Evolutionary conservation across 2,797 vertebrate species (phyloP).

Genomic region (Sebastolobus alascanus): DNA sequence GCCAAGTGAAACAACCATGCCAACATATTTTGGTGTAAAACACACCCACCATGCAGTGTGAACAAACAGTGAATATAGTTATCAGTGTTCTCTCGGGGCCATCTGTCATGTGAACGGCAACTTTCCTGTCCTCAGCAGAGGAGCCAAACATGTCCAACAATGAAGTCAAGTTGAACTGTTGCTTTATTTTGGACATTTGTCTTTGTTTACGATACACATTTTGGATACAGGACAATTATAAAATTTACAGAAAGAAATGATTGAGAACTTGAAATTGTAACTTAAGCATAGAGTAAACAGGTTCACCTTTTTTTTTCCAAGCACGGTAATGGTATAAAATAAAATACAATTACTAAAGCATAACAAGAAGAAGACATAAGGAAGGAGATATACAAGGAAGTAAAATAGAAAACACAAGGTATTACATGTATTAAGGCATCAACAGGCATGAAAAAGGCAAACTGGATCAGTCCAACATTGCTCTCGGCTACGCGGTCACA

Average conservation of each 20-base stretch:
- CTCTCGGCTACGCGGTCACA: constrained; percentile 26
- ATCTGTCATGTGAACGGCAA: constrained; percentile 68
- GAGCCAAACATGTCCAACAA: constrained; percentile 26
- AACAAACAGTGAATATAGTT: constrained; percentile 76
- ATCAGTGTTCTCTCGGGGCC: constrained; percentile 56
- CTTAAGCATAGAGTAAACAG: constrained; percentile 60
- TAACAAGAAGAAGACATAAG: constrained; percentile 16
- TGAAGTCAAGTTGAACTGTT: constrained; percentile 35
- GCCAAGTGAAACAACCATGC: constrained; percentile 50
- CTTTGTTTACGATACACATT: constrained; percentile 34
- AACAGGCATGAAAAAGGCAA: constrained; percentile 52
- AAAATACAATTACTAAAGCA: constrained; percentile 33
- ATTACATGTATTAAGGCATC: constrained; percentile 67
- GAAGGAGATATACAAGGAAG: constrained; percentile 11
- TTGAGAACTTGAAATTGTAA: constrained; percentile 26
- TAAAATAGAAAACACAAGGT: constrained; percentile 16
- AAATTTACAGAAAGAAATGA: constrained; percentile 40
- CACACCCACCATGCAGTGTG: constrained; percentile 63
- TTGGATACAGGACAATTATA: constrained; percentile 47
- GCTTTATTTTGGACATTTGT: constrained; percentile 61
- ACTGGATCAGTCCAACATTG: constrained; percentile 29
- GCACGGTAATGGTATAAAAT: constrained; percentile 40
- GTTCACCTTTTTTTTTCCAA: constrained; percentile 15
- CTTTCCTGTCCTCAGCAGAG: constrained; percentile 25
- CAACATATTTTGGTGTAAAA: constrained; percentile 64